These are phyloP conservation scores for Saiga tatarica DNA, from an alignment of 2,113 vertebrate species.

Conservation along the genomic window DNA sequence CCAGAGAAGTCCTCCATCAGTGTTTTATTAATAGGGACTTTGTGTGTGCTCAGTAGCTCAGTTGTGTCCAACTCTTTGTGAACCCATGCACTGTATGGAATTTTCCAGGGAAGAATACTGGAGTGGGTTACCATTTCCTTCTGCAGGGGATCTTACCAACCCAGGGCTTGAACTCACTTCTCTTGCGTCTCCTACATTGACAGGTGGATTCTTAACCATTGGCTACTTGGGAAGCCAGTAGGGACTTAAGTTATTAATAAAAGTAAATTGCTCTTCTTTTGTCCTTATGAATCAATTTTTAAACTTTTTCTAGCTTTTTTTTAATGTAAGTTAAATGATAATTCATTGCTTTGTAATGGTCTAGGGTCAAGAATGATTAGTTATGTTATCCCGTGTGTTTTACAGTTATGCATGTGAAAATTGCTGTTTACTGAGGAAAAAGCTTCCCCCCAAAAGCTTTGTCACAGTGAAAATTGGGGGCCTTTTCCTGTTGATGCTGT, in stretches of 20 bases:
- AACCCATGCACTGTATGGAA: background rate
- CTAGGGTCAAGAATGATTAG: constrained; percentile 60
- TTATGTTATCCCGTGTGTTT: constrained; percentile 41
- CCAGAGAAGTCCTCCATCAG: background rate
- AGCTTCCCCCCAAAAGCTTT: constrained; percentile 67
- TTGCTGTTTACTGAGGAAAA: constrained; percentile 67
- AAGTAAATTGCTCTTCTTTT: background rate
- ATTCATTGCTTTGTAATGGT: constrained; percentile 57
- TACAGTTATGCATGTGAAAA: constrained; percentile 55
- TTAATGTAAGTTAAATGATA: constrained; percentile 53
- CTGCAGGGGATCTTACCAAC: background rate
- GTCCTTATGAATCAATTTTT: background rate
- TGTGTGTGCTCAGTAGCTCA: background rate
- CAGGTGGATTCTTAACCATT: background rate
- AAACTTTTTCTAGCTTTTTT: constrained; percentile 14
- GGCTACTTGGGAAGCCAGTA: background rate
- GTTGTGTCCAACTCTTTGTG: background rate
- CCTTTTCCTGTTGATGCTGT: constrained; percentile 75
- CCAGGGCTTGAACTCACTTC: background rate
- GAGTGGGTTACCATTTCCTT: background rate
- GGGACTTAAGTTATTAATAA: constrained; percentile 16
- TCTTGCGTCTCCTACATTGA: background rate
- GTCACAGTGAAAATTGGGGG: constrained; percentile 75
- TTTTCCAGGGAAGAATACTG: background rate
- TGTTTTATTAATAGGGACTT: constrained; percentile 19